Percentiles rank a stretch among this genome's conserved stretches.
phyloP scores from a whole-genome alignment of 2,113 vertebrate species.

The Phylloscopus trochiloides region DNA sequence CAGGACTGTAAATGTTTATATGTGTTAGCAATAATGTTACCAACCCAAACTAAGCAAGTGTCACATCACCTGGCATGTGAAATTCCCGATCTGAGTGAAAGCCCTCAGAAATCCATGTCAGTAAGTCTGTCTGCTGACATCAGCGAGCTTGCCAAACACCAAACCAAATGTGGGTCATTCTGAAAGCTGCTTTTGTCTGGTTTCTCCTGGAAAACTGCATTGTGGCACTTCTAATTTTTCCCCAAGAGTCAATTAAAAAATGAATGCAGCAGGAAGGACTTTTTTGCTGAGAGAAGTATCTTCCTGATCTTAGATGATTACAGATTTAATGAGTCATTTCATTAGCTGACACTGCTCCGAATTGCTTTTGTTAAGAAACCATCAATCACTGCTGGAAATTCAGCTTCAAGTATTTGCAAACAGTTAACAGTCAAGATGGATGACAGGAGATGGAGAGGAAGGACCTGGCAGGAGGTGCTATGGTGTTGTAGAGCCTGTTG shows the following conservation, averaged over 20 bases:
- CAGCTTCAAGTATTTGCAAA: constrained; percentile 32
- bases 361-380: constrained; percentile 24
- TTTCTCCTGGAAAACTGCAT: neutral
- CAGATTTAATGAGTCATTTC: constrained; percentile 59
- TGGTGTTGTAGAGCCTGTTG: neutral
- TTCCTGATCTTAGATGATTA: constrained; percentile 25
- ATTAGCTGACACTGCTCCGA: constrained; percentile 43
- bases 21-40: constrained; percentile 2
- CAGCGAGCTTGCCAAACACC: neutral
- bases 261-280: neutral
- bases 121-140: neutral
- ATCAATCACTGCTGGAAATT: constrained; percentile 54
- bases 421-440: neutral
- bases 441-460: neutral
- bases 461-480: neutral
- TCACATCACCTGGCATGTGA: neutral
- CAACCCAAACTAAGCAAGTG: neutral
- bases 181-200: neutral
- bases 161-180: neutral
- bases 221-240: neutral
- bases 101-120: neutral
- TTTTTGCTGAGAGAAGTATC: constrained; percentile 1
- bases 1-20: neutral
- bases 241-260: neutral
- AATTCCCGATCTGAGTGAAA: neutral